A percentile compares a stretch with the other conserved stretches of the same genome.
Evolutionary conservation across 2,797 vertebrate species (phyloP).

Genomic region (Malurus splendens): DNA sequence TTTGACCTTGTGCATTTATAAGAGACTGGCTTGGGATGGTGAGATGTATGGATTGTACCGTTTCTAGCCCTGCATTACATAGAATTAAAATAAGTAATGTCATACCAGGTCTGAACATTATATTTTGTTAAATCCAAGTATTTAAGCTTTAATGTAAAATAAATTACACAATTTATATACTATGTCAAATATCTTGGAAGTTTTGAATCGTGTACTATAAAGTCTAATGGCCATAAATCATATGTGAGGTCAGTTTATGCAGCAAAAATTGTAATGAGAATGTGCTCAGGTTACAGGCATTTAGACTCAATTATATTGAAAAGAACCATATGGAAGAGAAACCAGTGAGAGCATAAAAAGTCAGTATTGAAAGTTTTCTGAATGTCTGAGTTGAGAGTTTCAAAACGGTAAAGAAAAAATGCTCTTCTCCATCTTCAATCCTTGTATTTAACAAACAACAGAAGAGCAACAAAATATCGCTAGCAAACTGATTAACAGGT

Average conservation of each 20-base stretch:
- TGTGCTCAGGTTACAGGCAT: slow-evolving; percentile 68
- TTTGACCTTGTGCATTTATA: neutral
- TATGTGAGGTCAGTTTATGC: slow-evolving; percentile 59
- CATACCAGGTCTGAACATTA: slow-evolving; percentile 1
- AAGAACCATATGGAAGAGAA: slow-evolving; percentile 74
- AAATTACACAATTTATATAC: slow-evolving; percentile 44
- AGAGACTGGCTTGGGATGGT: neutral
- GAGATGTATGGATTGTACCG: neutral
- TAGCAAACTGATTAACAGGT: neutral
- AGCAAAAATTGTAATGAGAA: slow-evolving; percentile 70
- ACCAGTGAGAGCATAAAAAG: slow-evolving; percentile 48
- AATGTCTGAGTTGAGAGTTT: slow-evolving; percentile 7
- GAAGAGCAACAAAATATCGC: neutral
- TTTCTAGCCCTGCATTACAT: neutral
- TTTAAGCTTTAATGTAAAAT: slow-evolving; percentile 59
- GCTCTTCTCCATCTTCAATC: neutral
- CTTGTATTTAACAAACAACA: neutral
- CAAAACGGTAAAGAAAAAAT: slow-evolving; percentile 6
- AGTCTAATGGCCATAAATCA: slow-evolving; percentile 65
- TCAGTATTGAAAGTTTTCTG: slow-evolving; percentile 49
- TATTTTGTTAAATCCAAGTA: slow-evolving; percentile 38
- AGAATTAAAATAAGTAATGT: slow-evolving; percentile 46
- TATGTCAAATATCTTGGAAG: slow-evolving; percentile 58
- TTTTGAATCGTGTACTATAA: slow-evolving; percentile 54
- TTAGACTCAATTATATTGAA: slow-evolving; percentile 72